Evolutionary conservation across 1,140 invertebrate genomes (phyloP).

Genomic region (Colletes gigas): DNA sequence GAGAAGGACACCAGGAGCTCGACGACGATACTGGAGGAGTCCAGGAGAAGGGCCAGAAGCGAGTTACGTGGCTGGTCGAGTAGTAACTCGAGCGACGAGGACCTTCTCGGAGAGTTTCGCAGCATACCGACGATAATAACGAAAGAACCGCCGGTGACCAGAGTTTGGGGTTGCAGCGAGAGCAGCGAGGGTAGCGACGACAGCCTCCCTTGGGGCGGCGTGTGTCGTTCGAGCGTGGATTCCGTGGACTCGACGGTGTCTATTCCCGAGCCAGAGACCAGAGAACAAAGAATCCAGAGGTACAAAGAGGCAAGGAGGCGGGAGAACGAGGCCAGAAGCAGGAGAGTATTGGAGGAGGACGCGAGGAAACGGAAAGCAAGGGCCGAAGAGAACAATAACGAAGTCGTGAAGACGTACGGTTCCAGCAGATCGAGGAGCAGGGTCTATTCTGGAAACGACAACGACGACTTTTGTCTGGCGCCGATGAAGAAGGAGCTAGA

Average conservation of each 20-base stretch:
- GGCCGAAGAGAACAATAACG: constrained; percentile 71
- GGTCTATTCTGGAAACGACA: constrained; percentile 51
- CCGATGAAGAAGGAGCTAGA: constrained; percentile 42
- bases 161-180: constrained; percentile 78
- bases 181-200: constrained; percentile 80
- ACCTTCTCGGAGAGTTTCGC: constrained; percentile 72
- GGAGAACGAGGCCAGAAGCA: constrained; percentile 76
- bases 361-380: constrained; percentile 68
- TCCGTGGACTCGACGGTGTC: constrained; percentile 65
- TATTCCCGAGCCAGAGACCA: constrained; percentile 69
- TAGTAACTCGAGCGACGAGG: constrained; percentile 79
- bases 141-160: constrained; percentile 53
- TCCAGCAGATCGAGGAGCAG: constrained; percentile 48
- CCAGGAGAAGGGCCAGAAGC: constrained; percentile 71
- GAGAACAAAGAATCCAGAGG: constrained; percentile 77
- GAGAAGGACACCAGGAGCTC: constrained; percentile 55
- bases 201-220: constrained; percentile 74
- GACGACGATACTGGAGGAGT: constrained; percentile 65
- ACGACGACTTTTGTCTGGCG: constrained; percentile 18
- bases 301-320: constrained; percentile 77
- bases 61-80: constrained; percentile 78
- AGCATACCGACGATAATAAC: constrained; percentile 62
- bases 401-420: constrained; percentile 49
- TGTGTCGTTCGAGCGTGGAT: constrained; percentile 68
- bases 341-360: constrained; percentile 75